Conservation (phyloP, 2,888 invertebrate species). For the Clostera curtula region DNA sequence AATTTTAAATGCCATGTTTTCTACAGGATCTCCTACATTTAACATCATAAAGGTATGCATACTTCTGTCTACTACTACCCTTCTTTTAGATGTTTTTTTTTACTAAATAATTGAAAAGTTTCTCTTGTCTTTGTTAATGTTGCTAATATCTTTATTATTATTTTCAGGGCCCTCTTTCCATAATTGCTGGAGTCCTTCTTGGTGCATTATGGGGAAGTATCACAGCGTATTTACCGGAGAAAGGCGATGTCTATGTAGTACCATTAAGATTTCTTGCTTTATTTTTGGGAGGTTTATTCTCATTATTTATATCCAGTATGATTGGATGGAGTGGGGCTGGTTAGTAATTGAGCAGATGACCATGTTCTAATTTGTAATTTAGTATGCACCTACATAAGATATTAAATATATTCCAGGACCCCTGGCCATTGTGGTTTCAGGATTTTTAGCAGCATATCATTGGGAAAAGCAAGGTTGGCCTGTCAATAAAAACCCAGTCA, state of each 20-base stretch:
- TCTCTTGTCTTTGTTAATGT: no score
- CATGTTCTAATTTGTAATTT: constrained; percentile 1
- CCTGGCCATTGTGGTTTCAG: constrained; percentile 81
- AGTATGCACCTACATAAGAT: neutral
- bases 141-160: no score
- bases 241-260: constrained; percentile 79
- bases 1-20: constrained; percentile 85
- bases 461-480: constrained; percentile 86
- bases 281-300: constrained; percentile 82
- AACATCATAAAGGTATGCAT: constrained; percentile 76
- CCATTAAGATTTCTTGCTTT: constrained; percentile 81
- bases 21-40: constrained; percentile 76
- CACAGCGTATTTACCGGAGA: constrained; percentile 82
- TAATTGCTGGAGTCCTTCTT: constrained; percentile 80
- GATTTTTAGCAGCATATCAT: constrained; percentile 80
- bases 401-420: constrained; percentile 62
- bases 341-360: constrained; percentile 17
- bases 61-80: constrained; percentile 1
- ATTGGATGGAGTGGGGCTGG: constrained; percentile 78
- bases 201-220: constrained; percentile 83
- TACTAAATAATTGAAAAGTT: neutral
- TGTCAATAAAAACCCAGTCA: constrained; percentile 83
- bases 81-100: constrained; percentile 2
- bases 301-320: constrained; percentile 84
- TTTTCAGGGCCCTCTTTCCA: constrained; percentile 78